Conservation (phyloP, 2,113 vertebrate species). For the Prunella fulvescens region DNA sequence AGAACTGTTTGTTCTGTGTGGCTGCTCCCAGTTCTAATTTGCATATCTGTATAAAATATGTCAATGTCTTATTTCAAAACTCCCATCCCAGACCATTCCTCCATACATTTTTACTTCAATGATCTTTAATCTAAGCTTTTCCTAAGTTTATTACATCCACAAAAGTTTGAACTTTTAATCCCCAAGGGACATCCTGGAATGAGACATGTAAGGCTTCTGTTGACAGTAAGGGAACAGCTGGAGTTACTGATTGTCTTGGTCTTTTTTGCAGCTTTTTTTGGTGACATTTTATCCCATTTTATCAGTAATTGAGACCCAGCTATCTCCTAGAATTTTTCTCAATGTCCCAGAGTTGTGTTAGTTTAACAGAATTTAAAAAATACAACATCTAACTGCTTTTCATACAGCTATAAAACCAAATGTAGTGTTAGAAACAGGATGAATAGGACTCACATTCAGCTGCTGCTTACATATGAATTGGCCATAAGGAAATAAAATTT, state of each 20-base stretch:
- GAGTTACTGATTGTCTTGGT: background rate
- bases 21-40: background rate
- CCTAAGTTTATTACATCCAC: background rate
- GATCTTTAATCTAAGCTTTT: background rate
- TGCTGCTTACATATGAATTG: background rate
- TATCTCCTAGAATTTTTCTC: background rate
- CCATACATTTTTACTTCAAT: background rate
- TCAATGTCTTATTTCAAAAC: background rate
- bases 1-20: background rate
- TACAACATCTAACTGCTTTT: background rate
- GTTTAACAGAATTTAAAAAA: background rate
- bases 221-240: background rate
- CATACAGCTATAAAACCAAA: background rate
- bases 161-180: background rate
- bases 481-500: background rate
- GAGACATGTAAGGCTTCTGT: background rate
- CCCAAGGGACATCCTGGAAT: background rate
- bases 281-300: background rate
- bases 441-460: background rate
- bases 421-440: background rate
- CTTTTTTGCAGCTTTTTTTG: background rate
- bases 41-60: rapidly evolving
- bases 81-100: background rate
- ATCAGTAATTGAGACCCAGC: background rate
- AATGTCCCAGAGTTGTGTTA: background rate